Conservation (phyloP, 2,113 vertebrate species). For the Pristiophorus japonicus region DNA sequence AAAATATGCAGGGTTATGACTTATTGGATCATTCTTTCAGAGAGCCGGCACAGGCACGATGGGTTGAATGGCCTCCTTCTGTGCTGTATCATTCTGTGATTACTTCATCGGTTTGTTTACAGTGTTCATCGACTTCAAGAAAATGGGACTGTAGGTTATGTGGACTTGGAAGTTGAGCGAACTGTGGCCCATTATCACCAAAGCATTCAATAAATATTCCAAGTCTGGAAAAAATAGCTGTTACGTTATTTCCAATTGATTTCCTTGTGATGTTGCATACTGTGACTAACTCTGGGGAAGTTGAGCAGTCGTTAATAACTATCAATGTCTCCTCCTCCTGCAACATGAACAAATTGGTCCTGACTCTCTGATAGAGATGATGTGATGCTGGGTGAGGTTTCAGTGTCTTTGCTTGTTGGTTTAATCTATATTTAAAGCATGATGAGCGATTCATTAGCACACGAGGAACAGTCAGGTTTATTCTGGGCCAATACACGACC, state of each 20-base stretch:
- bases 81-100: too few species aligned
- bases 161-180: background rate
- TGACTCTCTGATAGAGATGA: background rate
- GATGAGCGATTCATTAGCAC: background rate
- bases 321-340: background rate
- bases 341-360: background rate
- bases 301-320: background rate
- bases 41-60: too few species aligned
- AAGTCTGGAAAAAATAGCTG: background rate
- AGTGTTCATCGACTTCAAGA: too few species aligned
- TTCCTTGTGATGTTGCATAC: background rate
- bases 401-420: background rate
- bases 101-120: too few species aligned
- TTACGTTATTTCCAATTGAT: background rate
- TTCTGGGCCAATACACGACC: background rate
- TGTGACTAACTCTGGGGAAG: background rate
- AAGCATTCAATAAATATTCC: background rate
- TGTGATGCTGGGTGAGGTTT: background rate
- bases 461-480: background rate
- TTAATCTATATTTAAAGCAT: background rate
- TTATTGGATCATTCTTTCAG: too few species aligned
- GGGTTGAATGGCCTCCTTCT: too few species aligned
- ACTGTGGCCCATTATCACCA: background rate
- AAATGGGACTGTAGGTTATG: too few species aligned
- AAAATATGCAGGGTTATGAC: too few species aligned